phyloP scores from a whole-genome alignment of 23 tunicate species.

The Ciona savignyi region DNA sequence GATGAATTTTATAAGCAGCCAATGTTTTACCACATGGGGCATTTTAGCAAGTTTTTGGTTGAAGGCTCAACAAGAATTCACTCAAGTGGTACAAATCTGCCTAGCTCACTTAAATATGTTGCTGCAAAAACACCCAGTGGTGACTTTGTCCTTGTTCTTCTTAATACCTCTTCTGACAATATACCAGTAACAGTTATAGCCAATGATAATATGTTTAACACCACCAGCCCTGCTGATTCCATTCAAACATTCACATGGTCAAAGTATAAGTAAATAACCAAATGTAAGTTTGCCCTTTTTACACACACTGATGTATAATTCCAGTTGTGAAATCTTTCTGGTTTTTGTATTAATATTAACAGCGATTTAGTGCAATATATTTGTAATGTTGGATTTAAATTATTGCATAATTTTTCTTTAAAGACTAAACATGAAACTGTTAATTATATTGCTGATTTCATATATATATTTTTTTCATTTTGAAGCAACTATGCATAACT shows the following conservation, averaged over 20 bases:
- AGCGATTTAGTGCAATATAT: background rate
- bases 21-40: slow-evolving; percentile 93
- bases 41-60: slow-evolving; percentile 84
- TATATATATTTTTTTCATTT: no score
- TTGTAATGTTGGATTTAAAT: no score
- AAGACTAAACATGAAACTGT: no score
- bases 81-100: background rate
- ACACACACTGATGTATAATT: background rate
- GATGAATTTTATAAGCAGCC: slow-evolving; percentile 98
- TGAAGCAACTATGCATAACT: no score
- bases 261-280: background rate
- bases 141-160: slow-evolving; percentile 40
- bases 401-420: no score
- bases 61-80: slow-evolving; percentile 56
- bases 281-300: background rate
- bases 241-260: slow-evolving; percentile 77
- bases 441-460: no score
- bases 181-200: slow-evolving; percentile 23
- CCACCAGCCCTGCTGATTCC: slow-evolving; percentile 21
- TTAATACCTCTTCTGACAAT: slow-evolving; percentile 42
- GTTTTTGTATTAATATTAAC: background rate
- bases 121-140: slow-evolving; percentile 36
- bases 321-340: background rate
- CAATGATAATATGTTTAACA: slow-evolving; percentile 9
- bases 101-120: slow-evolving; percentile 31